Evolutionary conservation across 2,888 invertebrate species (phyloP), one percentile per base, ranked within the genome.

Genomic region (Platycnemis pennipes): DNA sequence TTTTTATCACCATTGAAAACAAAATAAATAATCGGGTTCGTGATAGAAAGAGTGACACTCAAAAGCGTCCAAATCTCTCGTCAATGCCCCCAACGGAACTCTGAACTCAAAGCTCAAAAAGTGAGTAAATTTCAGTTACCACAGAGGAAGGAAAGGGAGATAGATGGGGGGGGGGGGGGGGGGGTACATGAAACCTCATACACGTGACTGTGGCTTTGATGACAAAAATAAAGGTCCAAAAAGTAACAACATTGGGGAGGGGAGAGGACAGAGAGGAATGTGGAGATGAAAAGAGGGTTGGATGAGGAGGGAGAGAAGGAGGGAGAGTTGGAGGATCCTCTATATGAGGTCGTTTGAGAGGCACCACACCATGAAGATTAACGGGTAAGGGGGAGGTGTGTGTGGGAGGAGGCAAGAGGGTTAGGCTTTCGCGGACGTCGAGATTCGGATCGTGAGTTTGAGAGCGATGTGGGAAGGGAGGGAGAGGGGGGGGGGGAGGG

Each of bases 391-490:
- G 22, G 42, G 42, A 5, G 53, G 31, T n/a, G n/a, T 49, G 16
- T n/a, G 37, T 26, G 45, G 49, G 88, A 88, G 88, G 31, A n/a
- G 37, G 44, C 7, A 5, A 45, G 87, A 1, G n/a, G 87, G 87
- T n/a, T 87, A 42, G 45, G 63, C 91, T 69, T 91, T 91, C 91
- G 91, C 91, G 91, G 91, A 91, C 63, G 89, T 56, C 56, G 44
- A 91, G 91, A 91, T 91, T 91, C 91, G 91, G 91, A 63, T 56
- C 91, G 91, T 69, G 91, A 63, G 56, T 91, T 91, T 56, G 56
- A 44, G 63, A 37, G 77, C 22, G 37, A 53, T 16, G 8, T 2
- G 63, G 63, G 63, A 63, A 31, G 69, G 69, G 69, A n/a, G 1
- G 31, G 69, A 16, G 31, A 2, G 0, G 37, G 77, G 77, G 11